These are phyloP conservation scores for Rhineura floridana DNA, from an alignment of 2,113 vertebrate genomes.

Conservation along the genomic window DNA sequence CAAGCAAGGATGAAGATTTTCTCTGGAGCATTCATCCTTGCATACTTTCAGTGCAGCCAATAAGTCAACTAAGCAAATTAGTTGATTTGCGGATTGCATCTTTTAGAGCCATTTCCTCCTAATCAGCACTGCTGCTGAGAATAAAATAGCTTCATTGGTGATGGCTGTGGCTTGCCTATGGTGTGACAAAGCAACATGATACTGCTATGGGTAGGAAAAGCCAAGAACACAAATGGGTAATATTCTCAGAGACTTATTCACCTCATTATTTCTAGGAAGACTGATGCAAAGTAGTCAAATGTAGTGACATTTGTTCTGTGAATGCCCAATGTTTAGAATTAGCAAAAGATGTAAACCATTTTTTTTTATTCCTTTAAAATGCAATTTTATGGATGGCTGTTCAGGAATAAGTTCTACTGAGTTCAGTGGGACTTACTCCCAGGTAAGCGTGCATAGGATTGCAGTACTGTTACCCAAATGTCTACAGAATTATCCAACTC, in stretches of 20 bases:
- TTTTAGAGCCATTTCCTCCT: background rate
- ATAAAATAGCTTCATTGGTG: background rate
- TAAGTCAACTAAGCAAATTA: background rate
- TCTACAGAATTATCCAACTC: background rate
- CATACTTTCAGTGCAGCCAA: background rate
- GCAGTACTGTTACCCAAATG: background rate
- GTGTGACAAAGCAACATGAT: background rate
- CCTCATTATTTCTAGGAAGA: background rate
- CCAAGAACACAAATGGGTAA: background rate
- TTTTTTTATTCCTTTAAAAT: background rate
- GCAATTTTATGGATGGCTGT: no score
- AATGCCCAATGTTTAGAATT: background rate
- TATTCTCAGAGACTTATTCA: background rate
- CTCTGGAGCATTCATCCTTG: conserved; percentile 9
- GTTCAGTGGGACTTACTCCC: no score
- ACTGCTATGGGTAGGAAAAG: background rate
- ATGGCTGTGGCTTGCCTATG: background rate
- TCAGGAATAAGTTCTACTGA: no score
- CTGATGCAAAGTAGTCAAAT: background rate
- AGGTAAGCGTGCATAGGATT: no score
- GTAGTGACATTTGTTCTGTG: background rate
- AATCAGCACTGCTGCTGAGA: background rate
- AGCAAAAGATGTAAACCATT: background rate
- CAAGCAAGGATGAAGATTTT: background rate
- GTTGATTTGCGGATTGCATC: background rate